A percentile compares a stretch with the other conserved stretches of the same genome.
Conservation (phyloP, 2,888 invertebrate genomes). For the Agonopterix heracliana region DNA sequence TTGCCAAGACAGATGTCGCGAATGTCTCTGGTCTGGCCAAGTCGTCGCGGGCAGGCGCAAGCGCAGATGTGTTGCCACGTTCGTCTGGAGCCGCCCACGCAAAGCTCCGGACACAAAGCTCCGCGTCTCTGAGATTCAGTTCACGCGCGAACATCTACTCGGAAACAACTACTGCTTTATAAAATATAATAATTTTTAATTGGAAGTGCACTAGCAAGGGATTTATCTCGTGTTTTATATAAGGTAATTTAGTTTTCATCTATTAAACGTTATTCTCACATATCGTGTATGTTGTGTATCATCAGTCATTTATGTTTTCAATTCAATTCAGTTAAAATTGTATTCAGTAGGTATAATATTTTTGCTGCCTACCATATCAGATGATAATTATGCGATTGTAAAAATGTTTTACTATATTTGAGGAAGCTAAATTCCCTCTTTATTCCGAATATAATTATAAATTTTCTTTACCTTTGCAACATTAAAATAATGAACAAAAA, state of each 20-base stretch:
- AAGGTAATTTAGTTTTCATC: slow-evolving; percentile 27
- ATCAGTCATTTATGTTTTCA: too few relatives aligned
- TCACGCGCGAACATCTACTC: slow-evolving; percentile 50
- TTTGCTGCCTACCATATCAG: not conserved
- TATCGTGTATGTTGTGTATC: too few relatives aligned
- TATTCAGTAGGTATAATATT: too few relatives aligned
- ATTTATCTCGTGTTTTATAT: slow-evolving; percentile 4
- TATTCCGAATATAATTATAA: too few relatives aligned
- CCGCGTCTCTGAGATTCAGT: slow-evolving; percentile 45
- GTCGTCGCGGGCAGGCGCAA: slow-evolving; percentile 33
- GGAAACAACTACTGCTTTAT: slow-evolving; percentile 41
- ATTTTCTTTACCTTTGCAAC: too few relatives aligned
- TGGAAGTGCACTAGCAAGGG: slow-evolving; percentile 6
- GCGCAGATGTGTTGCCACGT: slow-evolving; percentile 22
- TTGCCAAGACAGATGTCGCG: slow-evolving; percentile 59
- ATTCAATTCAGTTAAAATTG: too few relatives aligned
- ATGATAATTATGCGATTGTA: too few relatives aligned
- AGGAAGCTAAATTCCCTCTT: too few relatives aligned
- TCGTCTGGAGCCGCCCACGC: slow-evolving; percentile 45
- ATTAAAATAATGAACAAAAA: too few relatives aligned
- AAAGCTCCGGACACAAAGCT: slow-evolving; percentile 58
- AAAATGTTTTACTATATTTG: too few relatives aligned
- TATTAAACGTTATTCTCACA: too few relatives aligned
- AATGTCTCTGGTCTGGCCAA: slow-evolving; percentile 31
- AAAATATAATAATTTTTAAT: slow-evolving; percentile 10